A percentile compares a stretch with the other conserved stretches of the same genome.
These are phyloP conservation scores for Meloidogyne chitwoodi DNA, from an alignment of 1,140 invertebrate genomes.

Conservation along the genomic window DNA sequence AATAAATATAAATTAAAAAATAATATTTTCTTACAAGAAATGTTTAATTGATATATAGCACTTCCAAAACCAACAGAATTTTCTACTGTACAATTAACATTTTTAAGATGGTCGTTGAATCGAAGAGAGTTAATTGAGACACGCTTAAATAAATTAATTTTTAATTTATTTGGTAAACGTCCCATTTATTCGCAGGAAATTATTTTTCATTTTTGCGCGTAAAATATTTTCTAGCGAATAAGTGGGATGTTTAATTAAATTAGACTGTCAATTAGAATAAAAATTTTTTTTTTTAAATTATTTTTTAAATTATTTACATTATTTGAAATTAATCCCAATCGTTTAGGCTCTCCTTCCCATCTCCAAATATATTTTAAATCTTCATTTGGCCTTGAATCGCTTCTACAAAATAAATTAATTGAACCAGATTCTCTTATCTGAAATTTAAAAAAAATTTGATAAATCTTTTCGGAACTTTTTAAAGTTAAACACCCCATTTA, in stretches of 20 bases:
- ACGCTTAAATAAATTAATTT: slow-evolving; percentile 5
- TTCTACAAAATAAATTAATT: slow-evolving; percentile 11
- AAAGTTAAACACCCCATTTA: too few relatives aligned
- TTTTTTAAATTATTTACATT: neutral
- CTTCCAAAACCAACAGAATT: slow-evolving; percentile 16
- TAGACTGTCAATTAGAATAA: too few relatives aligned
- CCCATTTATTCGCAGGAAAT: too few relatives aligned
- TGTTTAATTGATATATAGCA: slow-evolving; percentile 1
- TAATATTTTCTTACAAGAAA: slow-evolving; percentile 11
- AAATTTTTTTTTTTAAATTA: too few relatives aligned
- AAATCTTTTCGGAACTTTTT: too few relatives aligned
- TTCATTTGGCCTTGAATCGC: slow-evolving; percentile 8
- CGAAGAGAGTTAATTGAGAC: neutral
- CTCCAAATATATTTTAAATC: slow-evolving; percentile 9
- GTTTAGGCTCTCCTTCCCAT: slow-evolving; percentile 19
- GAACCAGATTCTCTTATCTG: slow-evolving; percentile 9
- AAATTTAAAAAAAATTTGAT: neutral
- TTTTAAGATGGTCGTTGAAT: slow-evolving; percentile 14
- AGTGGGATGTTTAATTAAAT: too few relatives aligned
- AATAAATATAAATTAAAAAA: neutral
- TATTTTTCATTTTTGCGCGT: too few relatives aligned
- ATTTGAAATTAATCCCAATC: slow-evolving; percentile 1
- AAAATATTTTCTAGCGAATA: too few relatives aligned
- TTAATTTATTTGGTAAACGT: too few relatives aligned
- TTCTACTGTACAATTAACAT: slow-evolving; percentile 12